Percentiles rank a stretch among this genome's conserved stretches.
phyloP scores from a whole-genome alignment of 2,113 vertebrate genomes.

The Ptyas mucosa region DNA sequence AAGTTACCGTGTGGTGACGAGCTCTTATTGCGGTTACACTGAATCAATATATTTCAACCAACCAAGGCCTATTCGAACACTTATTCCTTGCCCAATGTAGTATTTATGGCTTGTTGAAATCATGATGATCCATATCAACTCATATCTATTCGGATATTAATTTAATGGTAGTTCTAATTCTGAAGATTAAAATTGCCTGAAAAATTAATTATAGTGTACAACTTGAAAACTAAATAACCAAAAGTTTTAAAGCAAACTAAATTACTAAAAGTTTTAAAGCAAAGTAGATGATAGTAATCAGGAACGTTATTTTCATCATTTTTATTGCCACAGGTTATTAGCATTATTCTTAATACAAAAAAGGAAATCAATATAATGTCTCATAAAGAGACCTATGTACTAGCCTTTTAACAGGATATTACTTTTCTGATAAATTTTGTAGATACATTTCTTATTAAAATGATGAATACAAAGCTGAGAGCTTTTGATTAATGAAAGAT shows the following conservation, averaged over 20 bases:
- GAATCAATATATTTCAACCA: not conserved
- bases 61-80: not conserved
- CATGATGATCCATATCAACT: not conserved
- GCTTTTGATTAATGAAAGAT: constrained; percentile 29
- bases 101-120: not conserved
- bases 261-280: not conserved
- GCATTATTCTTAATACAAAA: constrained; percentile 7
- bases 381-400: not conserved
- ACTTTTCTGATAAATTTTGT: constrained; percentile 25
- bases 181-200: constrained; percentile 2
- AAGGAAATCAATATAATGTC: constrained; percentile 31
- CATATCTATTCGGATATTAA: constrained; percentile 7
- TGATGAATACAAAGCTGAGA: not conserved
- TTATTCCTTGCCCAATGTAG: not conserved
- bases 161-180: constrained; percentile 27
- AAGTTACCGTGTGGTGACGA: not conserved
- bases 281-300: not conserved
- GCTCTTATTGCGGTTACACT: not conserved
- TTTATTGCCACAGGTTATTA: constrained; percentile 21
- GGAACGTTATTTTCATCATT: constrained; percentile 6
- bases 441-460: constrained; percentile 24
- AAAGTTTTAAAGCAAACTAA: constrained; percentile 4
- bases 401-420: constrained; percentile 19
- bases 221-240: constrained; percentile 6
- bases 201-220: constrained; percentile 1